Conservation (phyloP, 2,888 invertebrate genomes). For the Harpalus rubripes region DNA sequence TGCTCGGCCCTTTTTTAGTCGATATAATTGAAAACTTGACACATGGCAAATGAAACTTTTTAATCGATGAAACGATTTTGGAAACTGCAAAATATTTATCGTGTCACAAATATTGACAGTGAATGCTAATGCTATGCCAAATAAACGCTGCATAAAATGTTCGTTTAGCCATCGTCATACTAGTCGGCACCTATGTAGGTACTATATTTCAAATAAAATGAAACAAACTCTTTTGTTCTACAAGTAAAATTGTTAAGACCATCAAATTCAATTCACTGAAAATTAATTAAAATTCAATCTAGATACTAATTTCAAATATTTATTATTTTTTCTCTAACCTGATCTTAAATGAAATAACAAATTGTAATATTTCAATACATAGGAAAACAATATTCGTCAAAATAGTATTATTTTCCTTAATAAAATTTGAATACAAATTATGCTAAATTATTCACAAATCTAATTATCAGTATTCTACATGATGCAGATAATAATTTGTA, state of each 20-base stretch:
- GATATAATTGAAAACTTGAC: constrained; percentile 52
- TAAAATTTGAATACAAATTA: constrained; percentile 4
- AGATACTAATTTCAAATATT: constrained; percentile 5
- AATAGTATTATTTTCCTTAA: not conserved
- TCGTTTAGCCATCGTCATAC: not conserved
- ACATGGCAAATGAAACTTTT: constrained; percentile 49
- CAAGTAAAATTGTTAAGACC: not conserved
- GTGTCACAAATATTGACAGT: constrained; percentile 32
- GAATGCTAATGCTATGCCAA: constrained; percentile 15
- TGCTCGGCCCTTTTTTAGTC: constrained; percentile 42
- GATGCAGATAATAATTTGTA: constrained; percentile 6
- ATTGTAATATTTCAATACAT: constrained; percentile 1
- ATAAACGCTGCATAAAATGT: constrained; percentile 29
- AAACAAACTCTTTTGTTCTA: not conserved
- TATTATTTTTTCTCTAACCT: constrained; percentile 4
- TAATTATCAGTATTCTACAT: constrained; percentile 25
- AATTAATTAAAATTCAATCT: constrained; percentile 32
- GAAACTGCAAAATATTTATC: constrained; percentile 38
- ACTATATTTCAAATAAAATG: not conserved
- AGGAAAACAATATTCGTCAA: not conserved
- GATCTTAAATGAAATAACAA: constrained; percentile 8
- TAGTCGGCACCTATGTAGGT: no score
- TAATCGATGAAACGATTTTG: constrained; percentile 44
- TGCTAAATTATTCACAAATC: constrained; percentile 18
- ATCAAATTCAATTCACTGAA: not conserved